These are phyloP conservation scores for Synaphobranchus kaupii DNA, from an alignment of 2,797 vertebrate genomes.

Conservation along the genomic window DNA sequence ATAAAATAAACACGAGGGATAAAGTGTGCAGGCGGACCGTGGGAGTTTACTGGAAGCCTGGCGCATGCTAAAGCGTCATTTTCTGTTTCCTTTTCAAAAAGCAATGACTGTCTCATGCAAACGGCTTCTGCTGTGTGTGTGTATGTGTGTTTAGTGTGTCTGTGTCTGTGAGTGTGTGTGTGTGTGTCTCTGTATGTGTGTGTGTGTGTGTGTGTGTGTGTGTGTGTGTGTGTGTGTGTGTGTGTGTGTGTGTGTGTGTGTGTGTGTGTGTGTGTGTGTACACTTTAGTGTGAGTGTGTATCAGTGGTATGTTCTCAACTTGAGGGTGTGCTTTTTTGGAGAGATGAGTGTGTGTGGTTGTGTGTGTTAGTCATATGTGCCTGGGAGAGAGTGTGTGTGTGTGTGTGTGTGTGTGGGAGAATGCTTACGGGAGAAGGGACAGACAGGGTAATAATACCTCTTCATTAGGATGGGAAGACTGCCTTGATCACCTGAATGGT, in stretches of 20 bases:
- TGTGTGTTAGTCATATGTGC: neutral
- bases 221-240: neutral
- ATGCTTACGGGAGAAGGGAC: neutral
- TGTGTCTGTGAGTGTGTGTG: neutral
- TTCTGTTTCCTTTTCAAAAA: conserved; percentile 14
- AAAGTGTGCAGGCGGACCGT: neutral
- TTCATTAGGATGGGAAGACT: neutral
- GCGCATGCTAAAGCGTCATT: neutral
- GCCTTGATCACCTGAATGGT: neutral
- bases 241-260: neutral
- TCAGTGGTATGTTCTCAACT: neutral
- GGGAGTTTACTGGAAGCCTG: conserved; percentile 12
- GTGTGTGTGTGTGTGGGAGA: neutral
- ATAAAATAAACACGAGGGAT: neutral
- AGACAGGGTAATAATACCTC: neutral
- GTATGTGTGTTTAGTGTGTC: neutral
- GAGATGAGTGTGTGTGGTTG: neutral
- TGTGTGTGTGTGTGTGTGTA: neutral
- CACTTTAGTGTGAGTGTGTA: neutral
- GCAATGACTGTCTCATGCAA: neutral
- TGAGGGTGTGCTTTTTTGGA: neutral
- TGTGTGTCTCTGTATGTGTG: neutral
- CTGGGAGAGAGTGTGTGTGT: neutral
- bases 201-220: neutral
- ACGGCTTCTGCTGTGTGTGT: neutral